phyloP scores from a whole-genome alignment of 2,113 vertebrate species.

The Dascyllus trimaculatus region DNA sequence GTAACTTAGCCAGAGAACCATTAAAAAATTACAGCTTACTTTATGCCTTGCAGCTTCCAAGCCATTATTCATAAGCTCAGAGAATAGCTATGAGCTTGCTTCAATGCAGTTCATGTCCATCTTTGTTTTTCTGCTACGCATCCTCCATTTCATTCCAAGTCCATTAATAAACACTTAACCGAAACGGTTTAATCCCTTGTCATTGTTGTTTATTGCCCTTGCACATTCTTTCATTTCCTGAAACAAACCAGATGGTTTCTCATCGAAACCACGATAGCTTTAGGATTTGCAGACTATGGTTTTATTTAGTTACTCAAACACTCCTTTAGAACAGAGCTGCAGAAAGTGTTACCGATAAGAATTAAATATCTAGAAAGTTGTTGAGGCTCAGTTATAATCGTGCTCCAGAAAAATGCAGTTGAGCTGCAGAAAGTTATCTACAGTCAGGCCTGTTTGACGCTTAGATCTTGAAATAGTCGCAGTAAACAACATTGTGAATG shows the following conservation, averaged over 20 bases:
- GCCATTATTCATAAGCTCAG: slow-evolving; percentile 22
- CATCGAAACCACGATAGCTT: background rate
- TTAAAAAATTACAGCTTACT: slow-evolving; percentile 10
- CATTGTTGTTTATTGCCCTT: slow-evolving; percentile 9
- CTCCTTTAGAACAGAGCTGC: slow-evolving; percentile 36
- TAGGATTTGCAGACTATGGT: background rate
- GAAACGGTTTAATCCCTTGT: slow-evolving; percentile 1
- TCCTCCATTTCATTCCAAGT: slow-evolving; percentile 18
- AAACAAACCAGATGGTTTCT: slow-evolving; percentile 33
- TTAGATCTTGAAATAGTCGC: background rate
- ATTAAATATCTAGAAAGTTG: background rate
- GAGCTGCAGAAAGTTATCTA: background rate
- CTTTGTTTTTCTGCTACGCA: background rate
- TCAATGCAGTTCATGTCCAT: slow-evolving; percentile 1
- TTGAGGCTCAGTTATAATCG: background rate
- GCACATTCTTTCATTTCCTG: slow-evolving; percentile 20
- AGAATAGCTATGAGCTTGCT: slow-evolving; percentile 1
- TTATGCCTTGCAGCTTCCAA: slow-evolving; percentile 12
- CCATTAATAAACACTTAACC: slow-evolving; percentile 16
- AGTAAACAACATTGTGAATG: background rate
- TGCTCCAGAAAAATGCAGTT: background rate
- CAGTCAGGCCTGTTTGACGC: background rate
- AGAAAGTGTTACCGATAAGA: background rate
- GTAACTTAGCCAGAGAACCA: background rate
- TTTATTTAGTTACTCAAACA: slow-evolving; percentile 7